Percentiles rank a stretch among this genome's conserved stretches.
Evolutionary conservation across 1,140 invertebrate species (phyloP).

Genomic region (Hyles euphorbiae): DNA sequence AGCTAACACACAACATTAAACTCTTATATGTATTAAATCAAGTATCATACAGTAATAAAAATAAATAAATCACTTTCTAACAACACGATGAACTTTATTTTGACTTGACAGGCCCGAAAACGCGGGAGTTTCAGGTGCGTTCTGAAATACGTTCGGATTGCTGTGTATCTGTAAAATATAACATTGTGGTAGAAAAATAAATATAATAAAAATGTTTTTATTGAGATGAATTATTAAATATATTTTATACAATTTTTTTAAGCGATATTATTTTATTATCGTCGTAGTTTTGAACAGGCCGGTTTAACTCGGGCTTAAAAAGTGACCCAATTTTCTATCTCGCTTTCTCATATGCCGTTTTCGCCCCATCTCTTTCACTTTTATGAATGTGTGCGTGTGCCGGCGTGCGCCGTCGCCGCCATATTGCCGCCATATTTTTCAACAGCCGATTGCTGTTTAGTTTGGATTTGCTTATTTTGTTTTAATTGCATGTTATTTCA

Average conservation of each 20-base stretch:
- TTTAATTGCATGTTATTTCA: no score
- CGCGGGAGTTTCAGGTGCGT: slow-evolving; percentile 34
- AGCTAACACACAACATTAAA: slow-evolving; percentile 19
- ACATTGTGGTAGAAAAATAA: not conserved
- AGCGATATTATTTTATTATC: no score
- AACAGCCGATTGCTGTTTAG: no score
- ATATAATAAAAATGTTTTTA: not conserved
- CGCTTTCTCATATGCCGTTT: no score
- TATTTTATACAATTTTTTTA: not conserved
- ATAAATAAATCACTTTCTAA: slow-evolving; percentile 37
- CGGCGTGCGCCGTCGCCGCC: no score
- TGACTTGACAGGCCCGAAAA: slow-evolving; percentile 36
- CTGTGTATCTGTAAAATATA: no score
- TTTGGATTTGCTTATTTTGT: no score
- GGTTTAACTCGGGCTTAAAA: no score
- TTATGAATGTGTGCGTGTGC: no score
- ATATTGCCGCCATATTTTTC: no score
- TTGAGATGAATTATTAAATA: not conserved
- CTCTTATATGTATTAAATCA: not conserved
- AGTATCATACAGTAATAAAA: slow-evolving; percentile 16
- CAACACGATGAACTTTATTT: slow-evolving; percentile 26
- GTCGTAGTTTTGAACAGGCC: not conserved
- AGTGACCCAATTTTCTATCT: no score
- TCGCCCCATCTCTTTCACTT: no score
- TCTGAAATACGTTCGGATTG: slow-evolving; percentile 6